Evolutionary conservation across 2,113 vertebrate species (phyloP), one percentile per base, ranked within the genome.

Genomic region (Apeltes quadracus): DNA sequence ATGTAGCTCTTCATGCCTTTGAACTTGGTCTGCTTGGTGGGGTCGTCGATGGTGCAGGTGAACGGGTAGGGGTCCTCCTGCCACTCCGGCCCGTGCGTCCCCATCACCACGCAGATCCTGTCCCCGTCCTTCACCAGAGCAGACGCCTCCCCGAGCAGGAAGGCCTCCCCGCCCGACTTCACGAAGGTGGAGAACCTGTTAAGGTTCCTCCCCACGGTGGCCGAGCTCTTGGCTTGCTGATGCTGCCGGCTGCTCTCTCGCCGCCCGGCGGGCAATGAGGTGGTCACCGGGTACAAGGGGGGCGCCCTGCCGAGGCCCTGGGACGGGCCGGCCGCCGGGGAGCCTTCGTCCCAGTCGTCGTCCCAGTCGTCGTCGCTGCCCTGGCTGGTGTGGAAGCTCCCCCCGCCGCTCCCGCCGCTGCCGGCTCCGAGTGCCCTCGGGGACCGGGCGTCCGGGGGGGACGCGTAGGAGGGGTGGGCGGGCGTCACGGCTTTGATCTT

Each of bases 1-100:
- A 99, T 99, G 91, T 97, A 99, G 71, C 96, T 99, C 92, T 99
- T 99, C 96, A 99, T 99, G 71, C 98, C 98, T 84, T 99, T 99
- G 91, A 99, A 99, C 92, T 99, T 99, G 74, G 98, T 98, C 93
- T 99, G 98, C 82, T 97, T 99, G 82, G 96, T 99, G 59, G 98
- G 98, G 84, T 99, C 98, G 13, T 99, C 97, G 0, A 99, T 96
- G 87, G 94, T 94, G 86, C 98, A 99, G 2, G 92, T 91, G 91
- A 99, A 98, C 0, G 97, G 96, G 69, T 96, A 95, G 0, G 96
- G 97, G 77, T 96, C 95, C 75, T 97, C 96, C 79, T 98, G 96
- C 98, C 98, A 98, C 88, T 98, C 96, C 0, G 97, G 97, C 3
- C 98, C 97, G 0, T 92, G 83, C 10, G 94, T 91, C 0, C 96